Percentiles rank a stretch among this genome's conserved stretches.
Evolutionary conservation across 2,797 vertebrate genomes (phyloP).

Genomic region (Acipenser oxyrinchus): DNA sequence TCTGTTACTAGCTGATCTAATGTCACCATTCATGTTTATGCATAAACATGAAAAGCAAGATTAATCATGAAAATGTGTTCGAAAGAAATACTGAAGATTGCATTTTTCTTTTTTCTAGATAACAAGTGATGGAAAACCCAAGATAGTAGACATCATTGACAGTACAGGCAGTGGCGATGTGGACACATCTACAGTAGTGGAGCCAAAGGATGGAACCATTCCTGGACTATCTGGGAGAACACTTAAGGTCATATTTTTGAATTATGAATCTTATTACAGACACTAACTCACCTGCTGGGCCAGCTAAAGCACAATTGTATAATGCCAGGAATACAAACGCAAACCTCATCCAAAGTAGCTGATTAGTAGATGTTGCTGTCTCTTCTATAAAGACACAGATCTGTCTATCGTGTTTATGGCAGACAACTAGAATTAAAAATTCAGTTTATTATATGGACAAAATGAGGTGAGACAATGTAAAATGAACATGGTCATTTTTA

Average conservation of each 20-base stretch:
- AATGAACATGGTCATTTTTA: no score
- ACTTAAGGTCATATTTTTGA: constrained; percentile 65
- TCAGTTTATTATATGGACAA: no score
- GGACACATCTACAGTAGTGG: constrained; percentile 73
- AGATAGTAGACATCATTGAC: constrained; percentile 95
- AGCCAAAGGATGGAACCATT: constrained; percentile 80
- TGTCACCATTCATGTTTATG: no score
- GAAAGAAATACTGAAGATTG: background rate
- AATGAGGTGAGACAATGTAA: no score
- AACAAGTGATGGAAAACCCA: constrained; percentile 91
- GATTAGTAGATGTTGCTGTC: no score
- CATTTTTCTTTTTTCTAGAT: constrained; percentile 47
- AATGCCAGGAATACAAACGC: background rate
- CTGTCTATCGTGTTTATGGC: no score
- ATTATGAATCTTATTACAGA: background rate
- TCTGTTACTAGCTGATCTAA: no score
- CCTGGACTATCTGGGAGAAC: constrained; percentile 79
- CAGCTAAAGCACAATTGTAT: background rate
- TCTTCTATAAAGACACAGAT: no score
- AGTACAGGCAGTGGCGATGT: constrained; percentile 97
- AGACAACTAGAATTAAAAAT: no score
- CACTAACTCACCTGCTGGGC: background rate
- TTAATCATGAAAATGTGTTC: no score
- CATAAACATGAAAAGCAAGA: no score
- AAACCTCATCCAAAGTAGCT: no score